A percentile compares a stretch with the other conserved stretches of the same genome.
Evolutionary conservation across 37 sponge, comb jelly and placozoan genomes (phyloP).

Genomic region (Dysidea cf. avara): DNA sequence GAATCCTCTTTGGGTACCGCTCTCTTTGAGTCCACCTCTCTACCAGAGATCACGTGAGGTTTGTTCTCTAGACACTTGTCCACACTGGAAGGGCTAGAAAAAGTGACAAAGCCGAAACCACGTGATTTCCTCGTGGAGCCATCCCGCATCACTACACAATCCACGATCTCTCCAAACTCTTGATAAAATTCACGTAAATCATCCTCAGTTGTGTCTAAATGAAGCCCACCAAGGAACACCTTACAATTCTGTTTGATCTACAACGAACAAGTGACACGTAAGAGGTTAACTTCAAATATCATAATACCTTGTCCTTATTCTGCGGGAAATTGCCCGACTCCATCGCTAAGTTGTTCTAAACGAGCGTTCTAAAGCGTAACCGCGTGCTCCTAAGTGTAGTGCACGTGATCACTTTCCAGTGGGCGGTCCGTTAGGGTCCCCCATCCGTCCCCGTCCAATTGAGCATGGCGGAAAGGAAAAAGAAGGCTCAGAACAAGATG

Average conservation of each 20-base stretch:
- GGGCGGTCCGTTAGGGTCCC: too few relatives aligned
- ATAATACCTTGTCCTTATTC: too few relatives aligned
- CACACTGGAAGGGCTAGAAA: neutral
- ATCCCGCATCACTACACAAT: conserved; percentile 62
- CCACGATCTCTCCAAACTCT: conserved; percentile 46
- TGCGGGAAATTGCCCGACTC: too few relatives aligned
- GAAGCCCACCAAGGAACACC: conserved; percentile 63
- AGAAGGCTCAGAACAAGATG: too few relatives aligned
- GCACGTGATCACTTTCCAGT: too few relatives aligned
- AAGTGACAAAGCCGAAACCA: conserved; percentile 69
- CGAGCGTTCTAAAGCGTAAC: too few relatives aligned
- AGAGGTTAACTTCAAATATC: too few relatives aligned
- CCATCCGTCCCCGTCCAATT: too few relatives aligned
- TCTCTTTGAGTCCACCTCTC: conserved; percentile 50
- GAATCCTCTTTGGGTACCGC: conserved; percentile 54
- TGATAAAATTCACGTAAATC: conserved; percentile 32
- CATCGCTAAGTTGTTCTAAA: too few relatives aligned
- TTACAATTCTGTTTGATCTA: conserved; percentile 35
- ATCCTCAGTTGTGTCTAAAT: conserved; percentile 28
- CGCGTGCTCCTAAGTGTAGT: too few relatives aligned
- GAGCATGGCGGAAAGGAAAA: too few relatives aligned
- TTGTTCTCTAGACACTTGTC: conserved; percentile 25
- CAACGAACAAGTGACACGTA: too few relatives aligned
- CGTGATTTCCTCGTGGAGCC: conserved; percentile 32
- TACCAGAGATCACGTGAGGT: conserved; percentile 42